Base-by-base conservation (phyloP, 2,797 vertebrate species). In the Sebastes flavidus region DNA sequence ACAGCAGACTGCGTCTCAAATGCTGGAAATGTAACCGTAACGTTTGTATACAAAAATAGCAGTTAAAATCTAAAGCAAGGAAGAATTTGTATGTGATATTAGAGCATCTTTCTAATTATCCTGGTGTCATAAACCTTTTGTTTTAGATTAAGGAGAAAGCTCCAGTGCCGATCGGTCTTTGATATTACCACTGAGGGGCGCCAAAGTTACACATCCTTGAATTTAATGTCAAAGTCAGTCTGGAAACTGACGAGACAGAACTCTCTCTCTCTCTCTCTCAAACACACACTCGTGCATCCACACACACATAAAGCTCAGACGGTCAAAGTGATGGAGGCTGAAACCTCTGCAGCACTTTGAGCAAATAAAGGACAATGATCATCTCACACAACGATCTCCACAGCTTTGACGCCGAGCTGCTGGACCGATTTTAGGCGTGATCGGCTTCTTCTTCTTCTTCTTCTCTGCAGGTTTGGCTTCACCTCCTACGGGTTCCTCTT, bases 401-500 rank as follows among this genome's bases (percentile, higher is more conserved):
- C 25, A 49, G 46, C 66, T 58, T 4, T 54, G 76, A 65, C 46
- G 3, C 38, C 49, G 32, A 62, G 68, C 72, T 73, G 25, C 60
- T 76, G 72, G 18, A 62, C 52, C 38, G 38, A 58, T 69, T 49
- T 49, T 61, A 71, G 72, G 72, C 11, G 16, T 55, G 59, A 75
- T 8, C 29, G 63, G 63, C 58, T 55, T 81, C 18, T 38, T 38
- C 36, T 55, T 81, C 14, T 38, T 38, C 36, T 38, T 38, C 36
- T n/a, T 80, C 79, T 74, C 25, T 65, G 42, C 38, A 66, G 60
- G 58, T 77, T 75, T 73, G 46, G 65, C 65, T 62, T 65, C n/a
- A n/a, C 22, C 65, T 60, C 62, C 18, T 32, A 69, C 54, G 29
- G 38, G 4, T 78, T 62, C 3, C 32, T n/a, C 65, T 22, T 75